Evolutionary conservation across 1,140 invertebrate species (phyloP).

Genomic region (Drosophila azteca): DNA sequence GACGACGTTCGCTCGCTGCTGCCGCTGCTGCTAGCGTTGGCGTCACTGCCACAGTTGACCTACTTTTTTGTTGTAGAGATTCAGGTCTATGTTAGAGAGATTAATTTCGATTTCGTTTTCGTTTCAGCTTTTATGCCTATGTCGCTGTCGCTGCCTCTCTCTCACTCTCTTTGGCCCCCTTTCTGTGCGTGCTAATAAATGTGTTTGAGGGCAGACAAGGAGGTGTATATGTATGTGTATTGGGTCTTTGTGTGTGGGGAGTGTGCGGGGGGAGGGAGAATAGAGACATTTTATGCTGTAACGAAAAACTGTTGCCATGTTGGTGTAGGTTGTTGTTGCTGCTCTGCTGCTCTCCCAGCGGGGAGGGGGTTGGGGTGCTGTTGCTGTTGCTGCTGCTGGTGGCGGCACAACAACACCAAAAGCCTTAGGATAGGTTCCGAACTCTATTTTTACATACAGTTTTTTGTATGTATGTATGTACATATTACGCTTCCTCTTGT

Average conservation of each 20-base stretch:
- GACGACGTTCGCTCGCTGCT: constrained; percentile 23
- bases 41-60: constrained; percentile 72
- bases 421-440: constrained; percentile 72
- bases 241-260: constrained; percentile 1
- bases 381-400: constrained; percentile 5
- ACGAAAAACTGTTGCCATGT: constrained; percentile 78
- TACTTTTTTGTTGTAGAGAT: constrained; percentile 82
- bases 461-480: background rate
- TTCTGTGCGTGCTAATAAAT: constrained; percentile 48
- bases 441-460: constrained; percentile 57
- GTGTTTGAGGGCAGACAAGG: constrained; percentile 6
- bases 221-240: constrained; percentile 5
- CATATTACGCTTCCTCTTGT: constrained; percentile 17
- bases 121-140: constrained; percentile 61
- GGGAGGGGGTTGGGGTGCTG: too few species aligned
- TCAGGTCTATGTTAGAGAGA: constrained; percentile 84
- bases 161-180: constrained; percentile 23
- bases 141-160: constrained; percentile 18
- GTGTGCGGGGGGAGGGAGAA: background rate
- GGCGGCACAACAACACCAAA: constrained; percentile 52
- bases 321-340: constrained; percentile 59
- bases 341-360: constrained; percentile 8
- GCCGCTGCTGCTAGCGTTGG: constrained; percentile 14
- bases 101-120: constrained; percentile 83
- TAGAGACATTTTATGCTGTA: constrained; percentile 34